Conservation (phyloP, 2,113 vertebrate genomes). For the Haplotaxodon microlepis region DNA sequence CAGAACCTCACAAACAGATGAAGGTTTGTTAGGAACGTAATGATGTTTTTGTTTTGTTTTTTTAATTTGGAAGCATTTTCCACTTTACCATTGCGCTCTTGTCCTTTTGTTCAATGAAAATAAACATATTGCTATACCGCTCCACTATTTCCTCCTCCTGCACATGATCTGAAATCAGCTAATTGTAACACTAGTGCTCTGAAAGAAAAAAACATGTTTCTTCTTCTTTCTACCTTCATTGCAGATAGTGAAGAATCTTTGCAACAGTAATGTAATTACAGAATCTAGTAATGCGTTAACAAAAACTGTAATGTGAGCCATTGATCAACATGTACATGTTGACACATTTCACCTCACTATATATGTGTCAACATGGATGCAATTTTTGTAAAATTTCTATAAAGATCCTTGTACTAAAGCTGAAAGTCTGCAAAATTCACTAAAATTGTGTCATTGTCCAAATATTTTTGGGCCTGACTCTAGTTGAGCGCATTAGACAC, state of each 20-base stretch:
- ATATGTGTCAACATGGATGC: background rate
- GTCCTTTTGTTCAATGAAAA: fast-evolving
- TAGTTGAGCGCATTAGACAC: background rate
- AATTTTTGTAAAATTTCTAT: background rate
- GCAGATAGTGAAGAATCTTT: background rate
- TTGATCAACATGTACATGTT: background rate
- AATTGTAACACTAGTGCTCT: background rate
- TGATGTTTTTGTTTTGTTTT: background rate
- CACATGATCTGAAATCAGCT: background rate
- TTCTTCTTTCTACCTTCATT: background rate
- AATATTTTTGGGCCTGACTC: background rate
- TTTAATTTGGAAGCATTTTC: background rate
- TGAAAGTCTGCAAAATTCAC: background rate
- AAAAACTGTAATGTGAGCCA: background rate
- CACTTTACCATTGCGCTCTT: background rate
- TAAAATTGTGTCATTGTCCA: background rate
- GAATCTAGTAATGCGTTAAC: background rate
- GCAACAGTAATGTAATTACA: background rate
- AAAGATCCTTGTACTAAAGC: background rate
- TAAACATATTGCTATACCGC: background rate
- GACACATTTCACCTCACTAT: background rate
- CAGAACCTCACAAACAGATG: background rate
- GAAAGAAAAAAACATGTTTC: background rate
- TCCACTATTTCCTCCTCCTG: background rate
- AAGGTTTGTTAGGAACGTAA: background rate